Evolutionary conservation across 2,113 vertebrate genomes (phyloP), one percentile per base, ranked within the genome.

Genomic region (Charina bottae): DNA sequence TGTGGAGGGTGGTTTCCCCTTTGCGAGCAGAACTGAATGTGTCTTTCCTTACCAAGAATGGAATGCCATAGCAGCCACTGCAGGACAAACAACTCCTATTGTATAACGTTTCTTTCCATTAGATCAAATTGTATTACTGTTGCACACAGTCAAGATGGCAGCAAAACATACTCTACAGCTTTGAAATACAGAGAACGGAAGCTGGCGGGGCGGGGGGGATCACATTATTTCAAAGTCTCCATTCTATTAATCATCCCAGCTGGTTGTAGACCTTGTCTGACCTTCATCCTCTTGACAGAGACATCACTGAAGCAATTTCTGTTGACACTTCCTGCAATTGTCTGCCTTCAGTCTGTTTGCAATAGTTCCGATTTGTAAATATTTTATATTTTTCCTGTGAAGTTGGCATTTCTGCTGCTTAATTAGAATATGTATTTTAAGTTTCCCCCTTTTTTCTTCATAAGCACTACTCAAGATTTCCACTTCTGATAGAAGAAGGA

Each of bases 261-360:
- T 89, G 92, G 60, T 96, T 72, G 92, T 23, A 92, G 37, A 56
- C 42, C 0, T 0, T 88, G 8, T 58, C 42, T 92, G 90, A 58
- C 78, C 33, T 93, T 68, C 53, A 88, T 78, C 53, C 58, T 92
- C 21, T 85, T 95, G 91, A 93, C 4, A 94, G 90, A 85, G 59
- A 42, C 93, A 88, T 83, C 90, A 92, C 37, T 90, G 92, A 95
- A 94, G 24, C 24, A 91, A 90, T 93, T 94, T 96, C 3, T 54
- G 59, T 28, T 86, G 54, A 72, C 83, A 92, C 9, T 93, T 96
- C 42, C 83, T 62, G 6, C 72, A 88, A 93, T 37, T 72, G 33
- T 54, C 1, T 86, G 10, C 95, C 19, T 89, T 60, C 33, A 37
- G 28, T 93, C 91, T 89, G 3, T 54, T 60, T 93, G 37, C 93